These are phyloP conservation scores for Acropternis orthonyx DNA, from an alignment of 2,797 vertebrate genomes.

Conservation along the genomic window DNA sequence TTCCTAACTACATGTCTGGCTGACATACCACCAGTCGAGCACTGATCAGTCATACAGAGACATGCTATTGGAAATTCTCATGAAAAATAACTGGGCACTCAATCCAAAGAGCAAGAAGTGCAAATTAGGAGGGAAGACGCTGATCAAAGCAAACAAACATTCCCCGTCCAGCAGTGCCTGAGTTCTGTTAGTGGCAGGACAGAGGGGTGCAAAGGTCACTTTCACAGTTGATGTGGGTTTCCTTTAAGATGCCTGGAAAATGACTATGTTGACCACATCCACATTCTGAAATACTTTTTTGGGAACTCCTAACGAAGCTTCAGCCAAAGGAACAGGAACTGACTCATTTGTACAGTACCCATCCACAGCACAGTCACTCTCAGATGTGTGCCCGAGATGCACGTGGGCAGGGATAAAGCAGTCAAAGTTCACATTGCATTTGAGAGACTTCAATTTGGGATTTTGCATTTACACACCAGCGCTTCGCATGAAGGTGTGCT, in stretches of 20 bases:
- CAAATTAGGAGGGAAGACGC: not conserved
- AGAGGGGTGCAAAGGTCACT: constrained; percentile 75
- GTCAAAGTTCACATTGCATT: not conserved
- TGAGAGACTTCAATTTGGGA: not conserved
- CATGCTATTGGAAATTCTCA: not conserved
- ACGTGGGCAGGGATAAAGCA: constrained; percentile 52
- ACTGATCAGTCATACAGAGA: not conserved
- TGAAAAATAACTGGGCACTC: not conserved
- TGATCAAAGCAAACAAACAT: not conserved
- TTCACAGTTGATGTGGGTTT: constrained; percentile 99
- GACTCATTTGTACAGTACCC: constrained; percentile 85
- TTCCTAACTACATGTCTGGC: not conserved
- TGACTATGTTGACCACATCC: constrained; percentile 98
- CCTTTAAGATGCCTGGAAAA: constrained; percentile 96
- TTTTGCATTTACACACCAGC: not conserved
- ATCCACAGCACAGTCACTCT: constrained; percentile 79
- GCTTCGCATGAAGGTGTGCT: not conserved
- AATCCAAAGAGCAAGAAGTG: not conserved
- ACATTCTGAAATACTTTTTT: constrained; percentile 87
- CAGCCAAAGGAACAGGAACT: constrained; percentile 88
- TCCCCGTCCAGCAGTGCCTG: not conserved
- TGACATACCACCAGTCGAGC: not conserved
- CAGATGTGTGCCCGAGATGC: constrained; percentile 66
- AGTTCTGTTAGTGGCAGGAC: constrained; percentile 80
- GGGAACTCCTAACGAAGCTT: constrained; percentile 87